Evolutionary conservation across 1,140 invertebrate species (phyloP), one percentile per base, ranked within the genome.

Genomic region (Magallana ariakensis): DNA sequence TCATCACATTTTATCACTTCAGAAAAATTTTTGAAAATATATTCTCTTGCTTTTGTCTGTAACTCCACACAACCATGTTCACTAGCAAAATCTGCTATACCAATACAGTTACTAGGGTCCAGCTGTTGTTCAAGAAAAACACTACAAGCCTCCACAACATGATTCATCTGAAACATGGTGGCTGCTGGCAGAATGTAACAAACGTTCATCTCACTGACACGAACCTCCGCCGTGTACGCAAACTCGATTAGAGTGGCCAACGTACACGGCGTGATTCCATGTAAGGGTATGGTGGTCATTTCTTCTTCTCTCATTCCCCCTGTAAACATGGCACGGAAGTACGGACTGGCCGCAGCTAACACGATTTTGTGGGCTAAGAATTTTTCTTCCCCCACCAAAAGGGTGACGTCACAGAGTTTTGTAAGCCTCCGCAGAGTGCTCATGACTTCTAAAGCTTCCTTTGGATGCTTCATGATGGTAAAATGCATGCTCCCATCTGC

Each of bases 271-370:
- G 97, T 97, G 62, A 98, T 97, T 75, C 97, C 97, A 92, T 98
- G 97, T 53, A 98, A 95, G 88, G 97, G 97, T 9, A 98, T 97
- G 6, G 96, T 96, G 0, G 96, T 96, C 97, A 98, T 98, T 92
- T 97, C 97, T 90, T 96, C 96, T 94, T 98, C 98, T 91, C 97
- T 97, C 88, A 98, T 95, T 1, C 99, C 98, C 60, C 98, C 98
- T 19, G 98, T 99, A 86, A 98, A 98, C 98, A 99, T 99, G 62
- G 98, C 98, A 95, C 98, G 97, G 94, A 99, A 99, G 90, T 94
- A 93, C 26, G 93, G 91, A 91, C 93, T 94, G 22, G 94, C 91
- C 19, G 94, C 92, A 6, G 94, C 94, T 81, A 95, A 85, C 6
- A 95, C 93, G 66, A 94, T 91, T 85, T 94, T 94, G 89, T 95